Percentiles rank a stretch among this genome's conserved stretches.
These are phyloP conservation scores for Acrobasis suavella DNA, from an alignment of 2,888 invertebrate species.

Conservation along the genomic window DNA sequence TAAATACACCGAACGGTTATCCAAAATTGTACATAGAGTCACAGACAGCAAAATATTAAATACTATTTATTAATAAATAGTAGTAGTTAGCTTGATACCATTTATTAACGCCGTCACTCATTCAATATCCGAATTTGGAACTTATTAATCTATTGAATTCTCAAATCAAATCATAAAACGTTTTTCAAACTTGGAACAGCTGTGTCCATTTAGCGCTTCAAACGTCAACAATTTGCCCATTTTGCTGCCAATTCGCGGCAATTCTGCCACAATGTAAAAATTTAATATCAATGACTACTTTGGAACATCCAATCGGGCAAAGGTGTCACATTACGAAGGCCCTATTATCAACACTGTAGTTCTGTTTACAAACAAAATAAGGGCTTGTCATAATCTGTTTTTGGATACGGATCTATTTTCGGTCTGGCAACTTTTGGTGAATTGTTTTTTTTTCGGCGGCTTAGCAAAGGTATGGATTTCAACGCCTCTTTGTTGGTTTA, in stretches of 20 bases:
- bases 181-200: conserved; percentile 50
- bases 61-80: too few species aligned
- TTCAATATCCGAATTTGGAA: conserved; percentile 38
- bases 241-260: conserved; percentile 60
- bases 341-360: conserved; percentile 59
- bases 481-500: conserved; percentile 78
- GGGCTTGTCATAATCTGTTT: conserved; percentile 81
- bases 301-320: conserved; percentile 66
- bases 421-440: conserved; percentile 69
- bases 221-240: conserved; percentile 78
- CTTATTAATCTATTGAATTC: conserved; percentile 44
- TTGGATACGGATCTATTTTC: conserved; percentile 72
- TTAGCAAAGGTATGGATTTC: conserved; percentile 75
- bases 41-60: too few species aligned
- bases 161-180: conserved; percentile 43
- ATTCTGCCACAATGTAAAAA: conserved; percentile 62
- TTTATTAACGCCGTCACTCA: too few species aligned
- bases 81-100: too few species aligned
- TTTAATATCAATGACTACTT: conserved; percentile 70
- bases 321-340: conserved; percentile 76
- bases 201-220: conserved; percentile 52
- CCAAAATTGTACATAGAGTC: too few species aligned
- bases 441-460: conserved; percentile 61
- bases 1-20: too few species aligned
- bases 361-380: conserved; percentile 81